Conservation (phyloP, 2,888 invertebrate genomes). For the Ophraella communa region DNA sequence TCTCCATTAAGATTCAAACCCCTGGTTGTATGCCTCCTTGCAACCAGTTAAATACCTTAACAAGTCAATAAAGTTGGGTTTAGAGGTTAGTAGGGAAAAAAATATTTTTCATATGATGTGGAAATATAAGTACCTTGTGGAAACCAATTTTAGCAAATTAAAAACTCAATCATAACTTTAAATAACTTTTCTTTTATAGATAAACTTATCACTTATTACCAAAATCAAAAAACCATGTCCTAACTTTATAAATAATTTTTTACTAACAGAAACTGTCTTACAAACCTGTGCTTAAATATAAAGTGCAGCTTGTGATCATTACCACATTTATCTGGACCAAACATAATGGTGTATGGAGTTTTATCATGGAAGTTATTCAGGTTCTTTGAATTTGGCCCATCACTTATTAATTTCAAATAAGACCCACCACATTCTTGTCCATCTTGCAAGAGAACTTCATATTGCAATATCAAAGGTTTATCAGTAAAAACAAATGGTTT, state of each 20-base stretch:
- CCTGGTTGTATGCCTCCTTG: too few species aligned
- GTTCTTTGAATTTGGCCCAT: constrained; percentile 69
- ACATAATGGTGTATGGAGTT: constrained; percentile 98
- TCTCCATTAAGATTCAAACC: too few species aligned
- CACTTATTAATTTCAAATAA: constrained; percentile 90
- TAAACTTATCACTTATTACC: too few species aligned
- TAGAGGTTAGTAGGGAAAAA: too few species aligned
- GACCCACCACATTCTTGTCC: constrained; percentile 99
- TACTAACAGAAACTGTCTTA: constrained; percentile 26
- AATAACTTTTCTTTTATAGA: too few species aligned
- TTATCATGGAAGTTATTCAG: constrained; percentile 90
- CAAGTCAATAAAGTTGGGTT: too few species aligned
- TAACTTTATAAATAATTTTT: not conserved
- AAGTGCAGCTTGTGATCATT: constrained; percentile 90
- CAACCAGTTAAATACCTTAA: too few species aligned
- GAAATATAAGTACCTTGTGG: too few species aligned
- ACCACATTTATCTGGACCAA: constrained; percentile 99
- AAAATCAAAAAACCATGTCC: not conserved
- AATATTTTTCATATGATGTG: too few species aligned
- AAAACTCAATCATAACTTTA: too few species aligned
- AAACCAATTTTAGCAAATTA: too few species aligned
- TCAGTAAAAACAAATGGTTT: constrained; percentile 83
- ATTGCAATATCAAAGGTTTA: constrained; percentile 89
- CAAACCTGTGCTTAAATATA: constrained; percentile 82
- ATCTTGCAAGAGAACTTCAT: constrained; percentile 87